Percentiles rank a stretch among this genome's conserved stretches.
Evolutionary conservation across 2,113 vertebrate species (phyloP).

Genomic region (Rhodinocichla rosea): DNA sequence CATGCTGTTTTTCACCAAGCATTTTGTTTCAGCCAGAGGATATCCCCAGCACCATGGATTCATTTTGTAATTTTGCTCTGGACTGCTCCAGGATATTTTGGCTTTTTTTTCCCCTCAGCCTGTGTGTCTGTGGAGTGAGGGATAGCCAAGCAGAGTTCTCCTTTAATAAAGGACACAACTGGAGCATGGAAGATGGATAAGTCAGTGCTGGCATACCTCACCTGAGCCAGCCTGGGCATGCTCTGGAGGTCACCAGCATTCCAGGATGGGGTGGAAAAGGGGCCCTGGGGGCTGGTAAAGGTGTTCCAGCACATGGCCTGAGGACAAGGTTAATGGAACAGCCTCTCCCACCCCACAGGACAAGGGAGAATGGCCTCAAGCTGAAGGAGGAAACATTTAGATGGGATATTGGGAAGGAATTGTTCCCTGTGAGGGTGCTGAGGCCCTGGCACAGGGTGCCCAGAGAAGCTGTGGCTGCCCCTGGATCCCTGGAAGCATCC

Average conservation of each 20-base stretch:
- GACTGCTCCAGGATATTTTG: neutral
- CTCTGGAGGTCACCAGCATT: neutral
- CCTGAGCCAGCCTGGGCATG: neutral
- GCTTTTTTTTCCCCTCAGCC: neutral
- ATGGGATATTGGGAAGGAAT: neutral
- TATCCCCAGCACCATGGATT: neutral
- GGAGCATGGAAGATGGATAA: neutral
- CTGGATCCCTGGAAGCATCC: neutral
- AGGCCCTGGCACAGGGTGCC: neutral
- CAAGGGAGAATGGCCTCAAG: too few relatives aligned
- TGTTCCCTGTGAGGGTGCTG: fast-evolving
- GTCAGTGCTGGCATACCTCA: neutral
- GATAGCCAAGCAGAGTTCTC: neutral
- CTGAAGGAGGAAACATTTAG: neutral
- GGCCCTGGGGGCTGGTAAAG: neutral
- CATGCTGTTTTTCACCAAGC: neutral
- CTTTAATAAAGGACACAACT: neutral
- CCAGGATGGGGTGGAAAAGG: neutral
- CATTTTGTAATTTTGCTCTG: neutral
- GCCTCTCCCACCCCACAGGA: neutral
- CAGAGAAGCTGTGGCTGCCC: neutral
- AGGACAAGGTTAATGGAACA: neutral
- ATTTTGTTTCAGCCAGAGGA: neutral
- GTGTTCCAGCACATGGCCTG: neutral
- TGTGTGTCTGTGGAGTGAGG: neutral